Percentiles rank a stretch among this genome's conserved stretches.
Conservation (phyloP, 2,797 vertebrate species). For the Pangasius djambal region DNA sequence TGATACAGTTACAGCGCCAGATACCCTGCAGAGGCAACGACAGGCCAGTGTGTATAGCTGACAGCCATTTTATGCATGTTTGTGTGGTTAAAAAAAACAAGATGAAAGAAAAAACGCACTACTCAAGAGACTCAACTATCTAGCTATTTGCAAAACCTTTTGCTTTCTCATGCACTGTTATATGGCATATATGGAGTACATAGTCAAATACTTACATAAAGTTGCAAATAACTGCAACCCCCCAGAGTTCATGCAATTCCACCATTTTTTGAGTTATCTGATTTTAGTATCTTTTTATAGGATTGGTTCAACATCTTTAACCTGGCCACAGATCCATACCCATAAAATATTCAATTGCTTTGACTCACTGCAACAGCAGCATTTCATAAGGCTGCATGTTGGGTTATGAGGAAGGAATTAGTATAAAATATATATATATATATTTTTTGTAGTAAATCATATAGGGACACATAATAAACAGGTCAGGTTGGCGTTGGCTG, state of each 20-base stretch:
- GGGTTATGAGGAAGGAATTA: not conserved
- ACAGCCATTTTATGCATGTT: not conserved
- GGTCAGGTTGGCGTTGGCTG: not conserved
- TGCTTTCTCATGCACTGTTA: too few species aligned
- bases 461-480: not conserved
- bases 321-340: not conserved
- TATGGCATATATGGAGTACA: not conserved
- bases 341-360: not conserved
- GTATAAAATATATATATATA: not conserved
- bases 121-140: not conserved
- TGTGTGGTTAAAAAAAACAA: not conserved
- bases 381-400: not conserved
- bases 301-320: not conserved
- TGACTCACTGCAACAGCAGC: not conserved
- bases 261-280: not conserved
- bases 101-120: not conserved
- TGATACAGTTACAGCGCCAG: not conserved
- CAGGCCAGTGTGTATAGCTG: not conserved
- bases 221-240: not conserved
- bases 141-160: not conserved
- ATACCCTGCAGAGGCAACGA: conserved; percentile 7
- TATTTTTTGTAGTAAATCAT: not conserved
- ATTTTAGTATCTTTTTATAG: not conserved
- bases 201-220: not conserved
- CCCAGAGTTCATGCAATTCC: not conserved